These are phyloP conservation scores for Pseudomyrmex concolor DNA, from an alignment of 1,140 invertebrate species.

Conservation along the genomic window DNA sequence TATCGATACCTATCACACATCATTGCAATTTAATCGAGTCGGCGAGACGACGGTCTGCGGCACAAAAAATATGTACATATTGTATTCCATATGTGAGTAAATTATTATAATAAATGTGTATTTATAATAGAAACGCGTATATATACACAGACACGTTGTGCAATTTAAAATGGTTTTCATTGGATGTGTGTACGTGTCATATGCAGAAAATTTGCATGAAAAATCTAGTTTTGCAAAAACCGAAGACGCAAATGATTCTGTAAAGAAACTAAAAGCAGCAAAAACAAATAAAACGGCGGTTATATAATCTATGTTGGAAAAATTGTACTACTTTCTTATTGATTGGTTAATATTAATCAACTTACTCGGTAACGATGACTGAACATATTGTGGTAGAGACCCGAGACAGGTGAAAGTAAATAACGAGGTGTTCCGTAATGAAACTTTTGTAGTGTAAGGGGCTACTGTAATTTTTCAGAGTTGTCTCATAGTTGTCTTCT, in stretches of 20 bases:
- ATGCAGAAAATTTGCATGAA: background rate
- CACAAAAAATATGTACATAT: conserved; percentile 47
- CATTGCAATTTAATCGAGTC: conserved; percentile 55
- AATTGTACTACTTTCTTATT: conserved; percentile 15
- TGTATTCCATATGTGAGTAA: background rate
- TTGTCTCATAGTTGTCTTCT: conserved; percentile 74
- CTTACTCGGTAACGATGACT: conserved; percentile 34
- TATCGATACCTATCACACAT: conserved; percentile 17
- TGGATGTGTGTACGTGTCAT: background rate
- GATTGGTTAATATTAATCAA: conserved; percentile 33
- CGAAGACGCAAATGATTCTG: conserved; percentile 9
- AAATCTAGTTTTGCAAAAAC: conserved; percentile 8
- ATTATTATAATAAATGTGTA: conserved; percentile 50
- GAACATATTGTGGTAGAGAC: background rate
- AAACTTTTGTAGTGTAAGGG: conserved; percentile 67
- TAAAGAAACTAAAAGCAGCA: background rate
- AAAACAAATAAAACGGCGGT: background rate
- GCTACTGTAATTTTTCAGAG: conserved; percentile 71
- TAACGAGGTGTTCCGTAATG: conserved; percentile 73
- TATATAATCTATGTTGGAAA: background rate
- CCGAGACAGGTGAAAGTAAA: conserved; percentile 70
- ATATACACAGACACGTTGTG: background rate
- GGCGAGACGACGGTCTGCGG: background rate
- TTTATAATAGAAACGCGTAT: conserved; percentile 27
- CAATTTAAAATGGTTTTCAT: background rate